phyloP scores from a whole-genome alignment of 2,797 vertebrate species.

The Hoplostethus mediterraneus region DNA sequence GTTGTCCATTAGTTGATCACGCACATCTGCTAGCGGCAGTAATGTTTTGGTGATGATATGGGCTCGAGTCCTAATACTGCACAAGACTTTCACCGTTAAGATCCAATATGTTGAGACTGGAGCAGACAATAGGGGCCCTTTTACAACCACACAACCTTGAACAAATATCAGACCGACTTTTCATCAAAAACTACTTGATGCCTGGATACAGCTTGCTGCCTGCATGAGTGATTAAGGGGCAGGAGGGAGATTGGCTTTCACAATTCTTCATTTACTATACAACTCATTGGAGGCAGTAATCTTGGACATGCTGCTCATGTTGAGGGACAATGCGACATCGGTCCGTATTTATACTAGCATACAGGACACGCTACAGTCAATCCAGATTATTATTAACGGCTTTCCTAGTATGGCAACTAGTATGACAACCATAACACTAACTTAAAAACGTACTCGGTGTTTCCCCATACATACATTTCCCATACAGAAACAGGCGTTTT shows the following conservation, averaged over 20 bases:
- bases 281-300: background rate
- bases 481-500: too few relatives aligned
- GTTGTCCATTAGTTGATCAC: conserved; percentile 28
- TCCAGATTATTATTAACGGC: background rate
- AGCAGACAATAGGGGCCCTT: conserved; percentile 50
- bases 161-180: conserved; percentile 45
- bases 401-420: background rate
- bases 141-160: conserved; percentile 55
- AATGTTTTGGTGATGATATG: conserved; percentile 69
- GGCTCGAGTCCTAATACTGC: background rate
- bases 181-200: conserved; percentile 65
- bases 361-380: background rate
- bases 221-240: conserved; percentile 31
- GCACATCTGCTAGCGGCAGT: conserved; percentile 39
- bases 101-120: background rate
- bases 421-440: background rate
- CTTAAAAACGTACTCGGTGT: too few relatives aligned
- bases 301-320: conserved; percentile 15
- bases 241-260: conserved; percentile 34
- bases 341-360: background rate
- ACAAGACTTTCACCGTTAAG: conserved; percentile 14
- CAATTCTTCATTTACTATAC: conserved; percentile 28
- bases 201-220: conserved; percentile 30
- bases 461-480: too few relatives aligned
- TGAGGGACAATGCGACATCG: background rate